Conservation (phyloP, 2,113 vertebrate genomes). For the Triplophysa siluroides region DNA sequence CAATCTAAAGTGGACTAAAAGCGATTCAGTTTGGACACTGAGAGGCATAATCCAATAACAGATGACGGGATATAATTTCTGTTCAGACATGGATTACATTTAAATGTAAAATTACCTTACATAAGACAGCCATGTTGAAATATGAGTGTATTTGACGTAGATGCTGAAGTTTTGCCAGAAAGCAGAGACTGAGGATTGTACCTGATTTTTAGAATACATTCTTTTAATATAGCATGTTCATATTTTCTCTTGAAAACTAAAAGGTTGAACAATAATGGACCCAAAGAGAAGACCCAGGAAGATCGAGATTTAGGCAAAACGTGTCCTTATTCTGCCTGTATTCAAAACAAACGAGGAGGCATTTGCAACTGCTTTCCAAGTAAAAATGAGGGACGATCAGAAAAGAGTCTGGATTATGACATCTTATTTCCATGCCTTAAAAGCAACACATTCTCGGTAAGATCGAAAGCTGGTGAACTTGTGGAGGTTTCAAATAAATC, state of each 20-base stretch:
- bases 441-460: not conserved
- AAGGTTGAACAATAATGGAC: not conserved
- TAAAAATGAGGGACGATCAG: conserved; percentile 28
- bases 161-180: not conserved
- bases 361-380: conserved; percentile 61
- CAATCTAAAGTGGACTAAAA: not conserved
- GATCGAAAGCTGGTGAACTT: not conserved
- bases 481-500: not conserved
- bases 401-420: not conserved
- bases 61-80: not conserved
- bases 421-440: conserved; percentile 49
- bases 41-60: conserved; percentile 13
- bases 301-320: conserved; percentile 23
- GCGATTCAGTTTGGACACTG: conserved; percentile 17
- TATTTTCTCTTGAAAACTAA: not conserved
- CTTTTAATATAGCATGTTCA: not conserved
- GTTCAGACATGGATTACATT: conserved; percentile 3
- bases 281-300: not conserved
- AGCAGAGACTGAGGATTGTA: not conserved
- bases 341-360: conserved; percentile 43
- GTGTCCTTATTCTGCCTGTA: conserved; percentile 25
- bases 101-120: conserved; percentile 4
- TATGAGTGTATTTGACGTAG: not conserved
- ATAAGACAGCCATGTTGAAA: not conserved
- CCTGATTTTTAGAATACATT: not conserved